Conservation (phyloP, 2,797 vertebrate genomes). For the Cryptoprocta ferox region DNA sequence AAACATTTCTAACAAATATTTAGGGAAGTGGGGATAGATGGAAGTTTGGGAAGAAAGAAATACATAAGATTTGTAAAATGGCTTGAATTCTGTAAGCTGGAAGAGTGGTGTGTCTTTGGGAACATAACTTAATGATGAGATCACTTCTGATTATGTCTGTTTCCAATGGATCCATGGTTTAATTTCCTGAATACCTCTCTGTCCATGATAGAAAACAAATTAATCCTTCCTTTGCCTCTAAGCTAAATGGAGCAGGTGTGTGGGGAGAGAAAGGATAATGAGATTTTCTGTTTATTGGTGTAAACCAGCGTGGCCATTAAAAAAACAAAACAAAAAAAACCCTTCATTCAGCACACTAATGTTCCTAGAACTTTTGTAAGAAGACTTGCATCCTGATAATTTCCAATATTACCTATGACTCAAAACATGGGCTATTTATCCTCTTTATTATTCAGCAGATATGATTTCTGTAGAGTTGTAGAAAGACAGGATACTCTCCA, state of each 20-base stretch:
- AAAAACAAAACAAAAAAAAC: not conserved
- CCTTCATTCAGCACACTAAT: not conserved
- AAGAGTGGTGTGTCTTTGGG: not conserved
- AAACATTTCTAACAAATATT: not conserved
- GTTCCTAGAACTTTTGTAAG: not conserved
- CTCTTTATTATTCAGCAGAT: not conserved
- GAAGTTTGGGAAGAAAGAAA: not conserved
- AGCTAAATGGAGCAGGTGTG: not conserved
- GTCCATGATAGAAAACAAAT: constrained; percentile 16
- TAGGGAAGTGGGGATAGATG: not conserved
- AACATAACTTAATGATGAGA: not conserved
- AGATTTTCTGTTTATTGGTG: constrained; percentile 20
- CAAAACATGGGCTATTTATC: not conserved
- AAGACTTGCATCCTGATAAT: not conserved
- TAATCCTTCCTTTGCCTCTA: not conserved
- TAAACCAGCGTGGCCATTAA: not conserved
- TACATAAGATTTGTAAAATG: not conserved
- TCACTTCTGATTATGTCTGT: not conserved
- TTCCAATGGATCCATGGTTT: not conserved
- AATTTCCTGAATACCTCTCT: constrained; percentile 20
- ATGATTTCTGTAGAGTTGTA: not conserved
- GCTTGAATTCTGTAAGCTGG: not conserved
- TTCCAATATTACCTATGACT: not conserved
- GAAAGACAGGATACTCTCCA: not conserved
- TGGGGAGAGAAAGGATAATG: not conserved